Evolutionary conservation across 2,797 vertebrate species (phyloP).

Genomic region (Natrix natrix): DNA sequence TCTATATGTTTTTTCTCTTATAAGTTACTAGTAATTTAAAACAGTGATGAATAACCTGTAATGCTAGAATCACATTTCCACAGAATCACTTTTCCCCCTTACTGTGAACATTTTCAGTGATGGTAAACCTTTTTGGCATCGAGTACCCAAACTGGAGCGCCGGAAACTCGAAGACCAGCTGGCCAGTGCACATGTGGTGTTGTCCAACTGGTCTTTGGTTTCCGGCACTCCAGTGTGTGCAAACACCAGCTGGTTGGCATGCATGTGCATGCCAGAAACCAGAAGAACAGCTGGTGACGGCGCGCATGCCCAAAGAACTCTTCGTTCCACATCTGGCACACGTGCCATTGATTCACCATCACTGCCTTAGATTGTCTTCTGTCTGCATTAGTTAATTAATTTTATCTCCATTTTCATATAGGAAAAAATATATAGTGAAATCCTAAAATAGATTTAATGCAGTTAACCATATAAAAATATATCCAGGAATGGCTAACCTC

Average conservation of each 20-base stretch:
- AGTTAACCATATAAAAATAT: not conserved
- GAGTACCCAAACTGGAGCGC: too few species aligned
- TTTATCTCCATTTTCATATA: not conserved
- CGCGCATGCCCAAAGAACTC: too few species aligned
- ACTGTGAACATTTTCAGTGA: not conserved
- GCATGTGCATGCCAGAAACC: too few species aligned
- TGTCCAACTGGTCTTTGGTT: too few species aligned
- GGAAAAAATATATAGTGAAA: not conserved
- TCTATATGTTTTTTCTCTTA: not conserved
- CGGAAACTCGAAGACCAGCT: too few species aligned
- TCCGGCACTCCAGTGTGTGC: too few species aligned
- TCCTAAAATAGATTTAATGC: not conserved
- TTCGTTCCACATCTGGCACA: too few species aligned
- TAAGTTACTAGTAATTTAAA: not conserved
- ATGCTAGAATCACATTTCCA: not conserved
- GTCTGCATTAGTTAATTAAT: not conserved
- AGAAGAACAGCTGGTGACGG: too few species aligned
- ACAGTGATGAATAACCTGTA: not conserved
- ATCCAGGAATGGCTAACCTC: not conserved
- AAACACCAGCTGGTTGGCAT: too few species aligned
- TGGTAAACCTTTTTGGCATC: too few species aligned
- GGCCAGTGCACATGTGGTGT: too few species aligned
- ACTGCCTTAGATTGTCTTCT: not conserved
- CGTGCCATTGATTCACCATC: too few species aligned
- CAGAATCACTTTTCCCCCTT: not conserved